These are phyloP conservation scores for Riparia riparia DNA, from an alignment of 2,113 vertebrate genomes.

Conservation along the genomic window DNA sequence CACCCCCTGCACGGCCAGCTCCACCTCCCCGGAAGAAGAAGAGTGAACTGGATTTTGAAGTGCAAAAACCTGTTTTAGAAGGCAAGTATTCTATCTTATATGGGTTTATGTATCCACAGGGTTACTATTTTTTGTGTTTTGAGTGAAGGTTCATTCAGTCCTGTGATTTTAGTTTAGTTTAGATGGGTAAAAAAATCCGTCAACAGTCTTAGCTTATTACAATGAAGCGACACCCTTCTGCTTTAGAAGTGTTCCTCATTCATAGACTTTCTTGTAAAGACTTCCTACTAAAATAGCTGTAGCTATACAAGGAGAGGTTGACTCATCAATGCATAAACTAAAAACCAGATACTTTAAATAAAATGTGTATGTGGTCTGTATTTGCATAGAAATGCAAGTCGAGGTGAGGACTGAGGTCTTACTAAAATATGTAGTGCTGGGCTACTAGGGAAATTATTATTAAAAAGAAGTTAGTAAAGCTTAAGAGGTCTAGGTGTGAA, in stretches of 20 bases:
- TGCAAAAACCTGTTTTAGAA: slow-evolving; percentile 84
- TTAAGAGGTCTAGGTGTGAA: background rate
- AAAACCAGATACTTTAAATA: no score
- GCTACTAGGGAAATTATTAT: background rate
- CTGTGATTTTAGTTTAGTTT: no score
- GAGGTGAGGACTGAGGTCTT: background rate
- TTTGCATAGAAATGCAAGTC: background rate
- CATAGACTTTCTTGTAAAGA: no score
- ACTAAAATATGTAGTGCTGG: background rate
- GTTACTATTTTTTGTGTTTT: no score
- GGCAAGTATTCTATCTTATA: slow-evolving; percentile 75
- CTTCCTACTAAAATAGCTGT: no score
- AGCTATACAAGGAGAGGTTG: no score
- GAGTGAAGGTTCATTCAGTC: no score
- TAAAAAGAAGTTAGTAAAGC: background rate
- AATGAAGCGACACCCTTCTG: no score
- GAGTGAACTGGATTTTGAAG: slow-evolving; percentile 82
- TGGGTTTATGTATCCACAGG: background rate
- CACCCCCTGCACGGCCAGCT: slow-evolving; percentile 88
- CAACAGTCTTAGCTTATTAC: no score
- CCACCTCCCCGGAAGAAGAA: slow-evolving; percentile 90
- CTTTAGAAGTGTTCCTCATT: no score
- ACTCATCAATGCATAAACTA: no score
- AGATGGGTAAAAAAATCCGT: no score
- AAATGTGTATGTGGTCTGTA: background rate